Conservation (phyloP, 2,113 vertebrate species). For the Brienomyrus brachyistius region DNA sequence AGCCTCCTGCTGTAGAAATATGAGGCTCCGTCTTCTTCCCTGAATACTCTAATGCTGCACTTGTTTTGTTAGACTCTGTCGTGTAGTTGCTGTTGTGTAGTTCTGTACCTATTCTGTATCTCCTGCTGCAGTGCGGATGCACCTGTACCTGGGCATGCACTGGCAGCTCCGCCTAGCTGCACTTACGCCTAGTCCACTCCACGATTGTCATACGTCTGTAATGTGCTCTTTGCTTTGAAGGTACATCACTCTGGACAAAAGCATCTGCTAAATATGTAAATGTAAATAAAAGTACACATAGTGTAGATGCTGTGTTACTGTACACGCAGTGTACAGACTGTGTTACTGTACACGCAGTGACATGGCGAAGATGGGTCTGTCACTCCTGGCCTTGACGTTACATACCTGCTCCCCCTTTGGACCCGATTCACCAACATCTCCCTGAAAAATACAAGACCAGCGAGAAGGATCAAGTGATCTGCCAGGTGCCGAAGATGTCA, state of each 20-base stretch:
- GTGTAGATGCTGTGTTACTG: too few species aligned
- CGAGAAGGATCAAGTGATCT: too few species aligned
- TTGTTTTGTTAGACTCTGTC: neutral
- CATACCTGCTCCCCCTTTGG: slow-evolving; percentile 87
- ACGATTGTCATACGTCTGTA: neutral
- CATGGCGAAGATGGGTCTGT: too few species aligned
- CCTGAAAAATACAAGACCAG: slow-evolving; percentile 52
- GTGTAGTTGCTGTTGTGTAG: neutral
- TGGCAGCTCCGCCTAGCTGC: neutral
- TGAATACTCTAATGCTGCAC: neutral
- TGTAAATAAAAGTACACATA: too few species aligned
- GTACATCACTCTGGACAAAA: too few species aligned
- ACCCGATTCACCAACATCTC: slow-evolving; percentile 75
- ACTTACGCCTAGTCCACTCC: neutral
- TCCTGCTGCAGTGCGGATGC: neutral
- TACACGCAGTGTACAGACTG: too few species aligned
- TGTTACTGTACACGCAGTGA: too few species aligned
- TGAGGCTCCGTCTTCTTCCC: neutral
- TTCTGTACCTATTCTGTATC: neutral
- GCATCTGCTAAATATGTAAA: neutral
- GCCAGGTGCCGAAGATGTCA: too few species aligned
- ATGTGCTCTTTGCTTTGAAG: neutral
- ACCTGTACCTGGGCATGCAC: neutral
- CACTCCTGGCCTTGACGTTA: neutral
- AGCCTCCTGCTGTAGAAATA: neutral